Base-by-base conservation (phyloP, 2,113 vertebrate genomes). In the Perca flavescens region DNA sequence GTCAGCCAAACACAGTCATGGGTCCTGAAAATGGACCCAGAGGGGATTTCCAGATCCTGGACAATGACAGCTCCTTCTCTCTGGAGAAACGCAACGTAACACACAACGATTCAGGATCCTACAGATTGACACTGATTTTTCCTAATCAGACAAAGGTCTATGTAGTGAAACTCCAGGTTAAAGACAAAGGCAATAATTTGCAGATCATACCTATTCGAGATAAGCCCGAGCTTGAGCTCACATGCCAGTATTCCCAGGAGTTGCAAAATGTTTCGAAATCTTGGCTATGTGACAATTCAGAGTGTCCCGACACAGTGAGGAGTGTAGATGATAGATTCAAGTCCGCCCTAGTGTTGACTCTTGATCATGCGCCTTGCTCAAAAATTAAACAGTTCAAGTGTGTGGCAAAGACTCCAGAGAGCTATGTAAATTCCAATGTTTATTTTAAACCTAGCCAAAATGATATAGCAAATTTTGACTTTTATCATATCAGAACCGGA, bases 161-260 rank as follows among this genome's bases (percentile, higher is more conserved):
- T 16, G 49, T 53, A 64, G 60, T 75, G 8, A 21, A 74, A 7
- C 57, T 74, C 16, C 56, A 53, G 17, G 73, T 75, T 43, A 52
- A 25, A 53, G 36, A 63, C 31, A 53, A 54, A 31, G 1, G 14
- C 31, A 11, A 17, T 6, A 11, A 17, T 49, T 25, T 52, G n/a
- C 10, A 52, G 28, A n/a, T 40, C 31, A 34, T 13, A 22, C 57
- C 28, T 15, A 28, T 52, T 64, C 19, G 0, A 13, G 60, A 7
- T 49, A 17, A 12, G 13, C 13, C 10, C 3, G 46, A 22, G 12
- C 21, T 50, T 52, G 7, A 53, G 28, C 15, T 75, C 21, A n/a
- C 0, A 6, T 75, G 73, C 34, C 8, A 53, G 47, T 75, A 75
- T 54, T 47, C 73, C 15, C 31, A 75, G 11, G 47, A 75, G 2